Evolutionary conservation across 2,113 vertebrate species (phyloP).

Genomic region (Garra rufa): DNA sequence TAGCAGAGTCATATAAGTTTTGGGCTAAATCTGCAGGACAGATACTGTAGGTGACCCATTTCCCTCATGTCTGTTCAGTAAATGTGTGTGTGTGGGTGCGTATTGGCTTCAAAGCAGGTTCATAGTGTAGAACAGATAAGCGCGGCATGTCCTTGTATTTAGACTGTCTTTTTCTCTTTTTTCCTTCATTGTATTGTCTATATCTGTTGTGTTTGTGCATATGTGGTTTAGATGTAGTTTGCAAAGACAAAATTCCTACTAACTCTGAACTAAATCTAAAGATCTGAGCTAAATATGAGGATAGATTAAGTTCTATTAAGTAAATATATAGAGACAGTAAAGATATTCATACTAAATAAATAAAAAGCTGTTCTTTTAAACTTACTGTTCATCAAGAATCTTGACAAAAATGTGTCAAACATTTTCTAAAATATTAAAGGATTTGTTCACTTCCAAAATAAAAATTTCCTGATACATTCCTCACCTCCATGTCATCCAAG

Average conservation of each 20-base stretch:
- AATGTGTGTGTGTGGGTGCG: slow-evolving; percentile 43
- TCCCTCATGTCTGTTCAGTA: slow-evolving; percentile 5
- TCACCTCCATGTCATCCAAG: no score
- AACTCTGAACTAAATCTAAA: not conserved
- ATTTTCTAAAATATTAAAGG: no score
- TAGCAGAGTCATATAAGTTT: not conserved
- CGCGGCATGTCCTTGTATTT: slow-evolving; percentile 56
- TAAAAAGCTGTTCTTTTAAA: no score
- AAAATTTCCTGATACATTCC: no score
- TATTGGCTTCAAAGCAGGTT: slow-evolving; percentile 39
- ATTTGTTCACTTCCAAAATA: no score
- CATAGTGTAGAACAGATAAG: slow-evolving; percentile 64
- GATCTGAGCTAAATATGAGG: no score
- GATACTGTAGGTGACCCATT: not conserved
- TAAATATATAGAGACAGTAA: no score
- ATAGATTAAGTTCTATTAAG: no score
- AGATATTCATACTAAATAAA: no score
- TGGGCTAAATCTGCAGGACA: not conserved
- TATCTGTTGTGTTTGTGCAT: not conserved
- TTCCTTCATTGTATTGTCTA: not conserved
- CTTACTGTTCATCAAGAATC: no score
- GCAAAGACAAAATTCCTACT: not conserved
- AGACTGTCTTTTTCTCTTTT: slow-evolving; percentile 32
- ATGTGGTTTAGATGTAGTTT: slow-evolving; percentile 9
- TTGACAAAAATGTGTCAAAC: no score